These are phyloP conservation scores for Crotalus tigris DNA, from an alignment of 2,113 vertebrate genomes.

Conservation along the genomic window DNA sequence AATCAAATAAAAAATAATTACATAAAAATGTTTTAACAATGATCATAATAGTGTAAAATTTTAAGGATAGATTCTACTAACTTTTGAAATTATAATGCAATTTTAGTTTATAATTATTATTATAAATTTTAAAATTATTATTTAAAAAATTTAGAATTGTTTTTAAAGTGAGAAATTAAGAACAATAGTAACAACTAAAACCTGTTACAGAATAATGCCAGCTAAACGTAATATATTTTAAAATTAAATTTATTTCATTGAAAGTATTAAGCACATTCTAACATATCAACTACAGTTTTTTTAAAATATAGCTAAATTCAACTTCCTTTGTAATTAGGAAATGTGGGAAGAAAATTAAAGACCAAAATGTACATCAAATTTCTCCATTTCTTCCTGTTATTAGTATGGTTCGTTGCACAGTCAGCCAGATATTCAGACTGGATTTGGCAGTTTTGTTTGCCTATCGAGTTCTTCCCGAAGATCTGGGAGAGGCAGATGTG, in stretches of 20 bases:
- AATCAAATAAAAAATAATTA: not conserved
- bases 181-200: not conserved
- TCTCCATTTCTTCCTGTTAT: not conserved
- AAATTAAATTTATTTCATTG: not conserved
- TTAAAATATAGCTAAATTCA: not conserved
- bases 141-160: not conserved
- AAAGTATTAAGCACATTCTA: not conserved
- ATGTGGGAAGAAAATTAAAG: not conserved
- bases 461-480: not conserved
- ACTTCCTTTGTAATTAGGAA: not conserved
- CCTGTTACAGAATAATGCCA: not conserved
- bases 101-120: not conserved
- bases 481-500: not conserved
- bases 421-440: not conserved
- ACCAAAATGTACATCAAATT: not conserved
- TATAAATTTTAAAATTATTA: not conserved
- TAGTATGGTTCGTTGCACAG: not conserved
- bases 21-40: not conserved
- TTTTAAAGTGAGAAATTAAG: not conserved
- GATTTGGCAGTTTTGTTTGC: not conserved
- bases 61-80: not conserved
- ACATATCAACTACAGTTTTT: not conserved
- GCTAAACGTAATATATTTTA: not conserved
- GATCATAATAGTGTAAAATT: not conserved
- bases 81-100: not conserved